Evolutionary conservation across 2,888 invertebrate genomes (phyloP), one percentile per base, ranked within the genome.

Genomic region (Clusia tigrina): DNA sequence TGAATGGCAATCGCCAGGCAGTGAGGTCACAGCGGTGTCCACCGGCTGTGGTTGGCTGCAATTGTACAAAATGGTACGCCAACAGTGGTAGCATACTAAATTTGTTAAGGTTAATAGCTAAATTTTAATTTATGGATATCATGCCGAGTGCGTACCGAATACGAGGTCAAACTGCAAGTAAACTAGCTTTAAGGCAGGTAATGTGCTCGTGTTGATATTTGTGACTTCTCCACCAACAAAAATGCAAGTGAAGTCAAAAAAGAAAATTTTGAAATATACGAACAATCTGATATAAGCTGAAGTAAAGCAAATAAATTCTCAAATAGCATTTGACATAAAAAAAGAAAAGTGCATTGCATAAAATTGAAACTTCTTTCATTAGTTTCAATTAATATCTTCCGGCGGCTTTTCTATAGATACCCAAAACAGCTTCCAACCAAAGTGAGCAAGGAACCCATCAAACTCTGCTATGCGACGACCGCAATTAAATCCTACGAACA

Each of bases 61-160:
- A 42, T 42, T 42, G 42, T 32, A 12, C 32, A 32, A 9, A 12
- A 6, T 12, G 6, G 42, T 37, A 54, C 5, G 17, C 48, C 55
- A 65, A 69, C 70, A 66, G 70, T 77, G 71, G 69, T 71, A 77
- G 77, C 77, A 74, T 74, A 79, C 79, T 78, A 78, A 75, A 78
- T 78, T 80, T 76, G 77, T 80, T 80, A 71, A 74, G 77, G 78
- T 80, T 80, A 80, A 78, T 78, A 79, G 77, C 76, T 76, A 72
- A 74, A 78, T 78, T 78, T 78, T 73, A 76, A 75, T 78, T 79
- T 78, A 75, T 76, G 74, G 74, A 70, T 74, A 71, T 73, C 76
- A 77, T 77, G 77, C 68, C 74, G 74, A 48, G 48, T 20, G 32
- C 32, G 32, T n/a, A n/a, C n/a, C n/a, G n/a, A n/a, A n/a, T n/a